Evolutionary conservation across 2,113 vertebrate genomes (phyloP).

Genomic region (Pleuronectes platessa): DNA sequence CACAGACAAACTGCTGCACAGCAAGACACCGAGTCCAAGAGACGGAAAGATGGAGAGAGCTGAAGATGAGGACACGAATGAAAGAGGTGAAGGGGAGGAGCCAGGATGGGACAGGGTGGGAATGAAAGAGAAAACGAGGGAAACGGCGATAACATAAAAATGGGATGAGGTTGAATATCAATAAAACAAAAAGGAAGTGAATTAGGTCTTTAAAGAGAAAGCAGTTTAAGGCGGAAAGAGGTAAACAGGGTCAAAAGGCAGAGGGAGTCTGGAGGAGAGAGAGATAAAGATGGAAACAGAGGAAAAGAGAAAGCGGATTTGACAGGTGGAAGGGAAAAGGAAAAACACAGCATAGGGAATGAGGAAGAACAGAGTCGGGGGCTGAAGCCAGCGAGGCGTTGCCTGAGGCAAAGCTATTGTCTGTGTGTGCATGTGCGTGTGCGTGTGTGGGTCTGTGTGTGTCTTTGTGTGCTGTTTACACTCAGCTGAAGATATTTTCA

Average conservation of each 20-base stretch:
- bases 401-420: constrained; percentile 58
- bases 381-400: constrained; percentile 39
- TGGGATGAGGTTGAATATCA: background rate
- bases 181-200: constrained; percentile 20
- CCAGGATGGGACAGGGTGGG: constrained; percentile 19
- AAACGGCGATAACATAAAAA: constrained; percentile 34
- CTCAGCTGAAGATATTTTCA: constrained; percentile 18
- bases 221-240: background rate
- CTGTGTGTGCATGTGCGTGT: constrained; percentile 1
- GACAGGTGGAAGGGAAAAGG: constrained; percentile 51
- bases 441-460: constrained; percentile 16
- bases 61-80: constrained; percentile 41
- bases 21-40: constrained; percentile 7
- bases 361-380: constrained; percentile 47
- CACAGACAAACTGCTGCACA: constrained; percentile 36
- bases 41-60: constrained; percentile 20
- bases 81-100: constrained; percentile 20
- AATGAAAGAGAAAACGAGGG: constrained; percentile 3
- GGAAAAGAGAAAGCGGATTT: constrained; percentile 35
- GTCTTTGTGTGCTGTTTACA: background rate
- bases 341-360: constrained; percentile 36
- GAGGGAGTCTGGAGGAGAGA: background rate
- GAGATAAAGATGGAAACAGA: constrained; percentile 24
- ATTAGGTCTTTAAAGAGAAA: background rate
- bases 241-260: constrained; percentile 43